phyloP scores from a whole-genome alignment of 2,888 invertebrate genomes.

The Phortica okadai region DNA sequence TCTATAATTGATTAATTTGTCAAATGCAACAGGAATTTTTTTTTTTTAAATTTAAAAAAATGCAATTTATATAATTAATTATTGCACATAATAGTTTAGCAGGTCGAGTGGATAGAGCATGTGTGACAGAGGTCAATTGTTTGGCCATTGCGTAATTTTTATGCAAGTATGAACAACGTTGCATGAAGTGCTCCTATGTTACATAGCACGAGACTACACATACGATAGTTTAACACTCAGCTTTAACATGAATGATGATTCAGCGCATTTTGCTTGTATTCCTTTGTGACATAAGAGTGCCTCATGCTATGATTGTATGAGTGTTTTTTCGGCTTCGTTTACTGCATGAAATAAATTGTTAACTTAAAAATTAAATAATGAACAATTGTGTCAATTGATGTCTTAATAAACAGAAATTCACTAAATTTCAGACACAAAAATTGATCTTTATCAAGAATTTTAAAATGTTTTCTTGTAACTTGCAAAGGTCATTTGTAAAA shows the following conservation, averaged over 20 bases:
- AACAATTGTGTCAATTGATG: conserved; percentile 49
- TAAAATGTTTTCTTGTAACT: conserved; percentile 38
- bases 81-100: not conserved
- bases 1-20: conserved; percentile 45
- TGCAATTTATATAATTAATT: not conserved
- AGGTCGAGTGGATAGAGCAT: not conserved
- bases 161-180: no score
- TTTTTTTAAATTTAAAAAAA: not conserved
- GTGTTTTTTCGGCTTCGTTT: no score
- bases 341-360: no score
- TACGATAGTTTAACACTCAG: no score
- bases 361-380: not conserved
- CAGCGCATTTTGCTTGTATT: no score
- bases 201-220: no score
- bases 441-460: conserved; percentile 41
- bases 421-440: conserved; percentile 9
- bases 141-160: no score
- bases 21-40: conserved; percentile 40
- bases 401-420: conserved; percentile 28
- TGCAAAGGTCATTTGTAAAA: conserved; percentile 49
- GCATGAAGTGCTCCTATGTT: no score
- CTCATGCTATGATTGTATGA: no score
- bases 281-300: no score
- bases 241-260: no score
- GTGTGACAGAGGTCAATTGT: no score